A percentile compares a stretch with the other conserved stretches of the same genome.
Conservation (phyloP, 1,140 invertebrate genomes). For the Eurosta solidaginis region DNA sequence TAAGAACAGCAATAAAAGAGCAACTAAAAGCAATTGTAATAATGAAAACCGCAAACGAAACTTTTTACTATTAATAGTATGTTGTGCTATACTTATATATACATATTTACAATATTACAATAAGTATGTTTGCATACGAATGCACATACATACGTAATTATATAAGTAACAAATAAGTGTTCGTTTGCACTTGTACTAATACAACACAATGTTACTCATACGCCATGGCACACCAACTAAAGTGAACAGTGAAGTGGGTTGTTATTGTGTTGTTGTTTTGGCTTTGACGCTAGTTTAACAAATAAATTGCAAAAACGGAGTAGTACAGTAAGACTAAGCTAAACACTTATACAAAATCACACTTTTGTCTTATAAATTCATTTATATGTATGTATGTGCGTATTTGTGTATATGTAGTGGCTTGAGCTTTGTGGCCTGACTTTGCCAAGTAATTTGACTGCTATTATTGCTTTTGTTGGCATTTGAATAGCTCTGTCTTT, state of each 20-base stretch:
- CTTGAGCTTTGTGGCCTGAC: background rate
- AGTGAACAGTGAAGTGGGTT: background rate
- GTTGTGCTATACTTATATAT: background rate
- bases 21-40: background rate
- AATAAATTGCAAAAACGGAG: background rate
- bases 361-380: no score
- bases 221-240: background rate
- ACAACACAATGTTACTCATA: slow-evolving; percentile 12
- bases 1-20: background rate
- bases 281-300: background rate
- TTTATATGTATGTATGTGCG: background rate
- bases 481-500: no score
- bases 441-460: background rate
- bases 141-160: no score
- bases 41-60: background rate
- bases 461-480: background rate
- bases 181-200: background rate
- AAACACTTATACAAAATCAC: background rate
- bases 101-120: no score
- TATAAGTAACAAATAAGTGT: no score
- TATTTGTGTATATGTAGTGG: background rate
- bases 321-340: background rate
- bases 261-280: background rate
- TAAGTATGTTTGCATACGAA: no score
- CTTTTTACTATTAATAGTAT: background rate